These are phyloP conservation scores for Endotricha flammealis DNA, from an alignment of 2,888 invertebrate species.

Conservation along the genomic window DNA sequence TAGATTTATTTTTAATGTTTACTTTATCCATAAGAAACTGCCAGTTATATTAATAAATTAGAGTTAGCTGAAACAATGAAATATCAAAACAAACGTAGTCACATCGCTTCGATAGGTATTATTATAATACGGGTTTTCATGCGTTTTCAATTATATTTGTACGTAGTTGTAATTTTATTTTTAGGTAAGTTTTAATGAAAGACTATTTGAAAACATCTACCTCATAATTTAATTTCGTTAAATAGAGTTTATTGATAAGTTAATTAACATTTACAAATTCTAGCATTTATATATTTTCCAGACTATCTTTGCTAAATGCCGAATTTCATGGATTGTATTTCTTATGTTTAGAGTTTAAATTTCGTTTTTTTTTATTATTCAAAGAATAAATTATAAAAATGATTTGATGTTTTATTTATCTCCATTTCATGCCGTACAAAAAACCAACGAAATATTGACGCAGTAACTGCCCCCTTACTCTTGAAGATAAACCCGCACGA, in stretches of 20 bases:
- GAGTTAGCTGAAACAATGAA: no score
- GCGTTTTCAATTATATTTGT: conserved; percentile 44
- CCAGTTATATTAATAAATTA: no score
- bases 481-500: no score
- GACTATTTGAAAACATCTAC: conserved; percentile 76
- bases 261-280: conserved; percentile 68
- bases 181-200: conserved; percentile 65
- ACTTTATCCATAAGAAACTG: no score
- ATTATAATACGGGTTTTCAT: conserved; percentile 43
- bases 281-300: conserved; percentile 56
- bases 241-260: conserved; percentile 69
- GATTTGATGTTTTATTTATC: conserved; percentile 28
- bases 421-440: no score
- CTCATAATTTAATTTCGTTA: conserved; percentile 72
- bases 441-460: no score
- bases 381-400: conserved; percentile 61
- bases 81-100: no score
- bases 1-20: no score
- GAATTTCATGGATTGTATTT: conserved; percentile 58
- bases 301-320: conserved; percentile 54
- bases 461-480: no score
- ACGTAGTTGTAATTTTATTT: conserved; percentile 43
- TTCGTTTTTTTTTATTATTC: conserved; percentile 73
- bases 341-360: conserved; percentile 69
- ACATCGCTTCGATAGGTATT: conserved; percentile 13